Evolutionary conservation across 2,113 vertebrate species (phyloP), one percentile per base, ranked within the genome.

Genomic region (Poeciliopsis prolifica): DNA sequence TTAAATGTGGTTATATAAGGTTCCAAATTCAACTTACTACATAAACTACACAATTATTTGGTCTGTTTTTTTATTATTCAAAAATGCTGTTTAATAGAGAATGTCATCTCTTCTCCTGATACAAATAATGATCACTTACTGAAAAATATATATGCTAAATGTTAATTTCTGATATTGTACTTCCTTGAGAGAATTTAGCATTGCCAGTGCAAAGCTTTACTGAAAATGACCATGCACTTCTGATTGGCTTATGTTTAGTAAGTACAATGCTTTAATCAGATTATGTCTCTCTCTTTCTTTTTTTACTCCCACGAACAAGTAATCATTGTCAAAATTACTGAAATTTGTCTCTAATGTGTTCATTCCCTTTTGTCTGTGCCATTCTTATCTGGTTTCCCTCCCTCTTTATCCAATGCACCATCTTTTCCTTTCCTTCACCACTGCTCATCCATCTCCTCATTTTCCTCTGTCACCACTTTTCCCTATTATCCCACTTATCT

Each of bases 261-360:
- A 78, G 80, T 80, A 66, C 24, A 79, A 78, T 54, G 54, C 65
- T 88, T 86, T 74, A 82, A 91, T 89, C 26, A 85, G 60, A 86
- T 88, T 77, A 63, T 29, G 40, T 67, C 37, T 65, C 35, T 22
- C 5, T 35, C 3, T 24, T 37, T 5, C 90, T 83, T 74, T 79
- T 84, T 83, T 83, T 85, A 85, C 26, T 28, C 13, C 87, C 75
- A 81, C 70, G 44, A 48, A 48, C 5, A 48, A 48, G 14, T 48
- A 15, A 48, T 48, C 44, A 17, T 17, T 48, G 17, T 48, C 44
- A 48, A 48, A 48, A 17, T 19, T 4, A 48, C 44, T 48, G 44
- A 48, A 48, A 48, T 48, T 19, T 48, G 44, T 48, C 14, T 48
- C 15, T 54, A 54, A 54, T 54, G 51, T 54, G 51, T 54, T 54